phyloP scores from a whole-genome alignment of 1,140 invertebrate species.

The Aporrectodea caliginosa region DNA sequence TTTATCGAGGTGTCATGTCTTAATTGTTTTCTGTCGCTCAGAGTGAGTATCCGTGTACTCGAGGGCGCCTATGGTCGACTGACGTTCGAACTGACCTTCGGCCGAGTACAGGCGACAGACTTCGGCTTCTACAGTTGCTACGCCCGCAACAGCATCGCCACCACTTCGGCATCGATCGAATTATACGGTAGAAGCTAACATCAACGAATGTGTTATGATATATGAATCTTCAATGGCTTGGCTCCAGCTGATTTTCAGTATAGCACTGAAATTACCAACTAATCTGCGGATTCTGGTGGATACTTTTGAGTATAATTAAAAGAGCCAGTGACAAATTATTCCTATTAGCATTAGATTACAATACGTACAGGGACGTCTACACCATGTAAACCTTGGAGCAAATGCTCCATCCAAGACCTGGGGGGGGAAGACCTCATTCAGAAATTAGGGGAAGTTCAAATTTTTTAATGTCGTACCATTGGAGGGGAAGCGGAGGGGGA shows the following conservation, averaged over 20 bases:
- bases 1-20: too few species aligned
- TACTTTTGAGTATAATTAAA: neutral
- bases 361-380: neutral
- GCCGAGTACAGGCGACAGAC: neutral
- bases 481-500: too few species aligned
- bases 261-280: neutral
- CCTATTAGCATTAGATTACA: neutral
- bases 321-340: neutral
- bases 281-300: neutral
- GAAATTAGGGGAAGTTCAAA: too few species aligned
- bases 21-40: too few species aligned
- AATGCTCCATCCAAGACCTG: too few species aligned
- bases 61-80: conserved; percentile 13
- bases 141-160: conserved; percentile 2
- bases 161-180: neutral
- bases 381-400: too few species aligned
- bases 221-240: too few species aligned
- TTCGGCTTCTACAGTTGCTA: conserved; percentile 13
- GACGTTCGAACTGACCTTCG: conserved; percentile 13
- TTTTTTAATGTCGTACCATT: too few species aligned
- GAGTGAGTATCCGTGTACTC: neutral
- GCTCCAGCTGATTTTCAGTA: neutral
- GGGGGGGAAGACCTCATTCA: too few species aligned
- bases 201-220: neutral
- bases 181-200: conserved; percentile 1